phyloP scores from a whole-genome alignment of 2,888 invertebrate species.

The Masnerella sp. region DNA sequence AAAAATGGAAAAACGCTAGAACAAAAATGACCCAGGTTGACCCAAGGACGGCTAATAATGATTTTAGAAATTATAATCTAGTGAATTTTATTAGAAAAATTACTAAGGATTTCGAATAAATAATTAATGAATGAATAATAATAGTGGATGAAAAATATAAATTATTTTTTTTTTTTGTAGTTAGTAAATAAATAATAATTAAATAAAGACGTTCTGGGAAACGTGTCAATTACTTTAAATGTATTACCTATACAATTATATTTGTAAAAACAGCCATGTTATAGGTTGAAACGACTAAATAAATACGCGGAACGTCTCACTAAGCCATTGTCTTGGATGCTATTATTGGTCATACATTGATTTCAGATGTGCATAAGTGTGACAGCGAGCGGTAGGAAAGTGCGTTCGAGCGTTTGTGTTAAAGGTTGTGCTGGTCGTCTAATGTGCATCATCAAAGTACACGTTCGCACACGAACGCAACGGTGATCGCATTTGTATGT shows the following conservation, averaged over 20 bases:
- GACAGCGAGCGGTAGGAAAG: constrained; percentile 54
- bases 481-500: constrained; percentile 47
- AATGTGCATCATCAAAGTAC: constrained; percentile 47
- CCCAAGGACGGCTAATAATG: too few species aligned
- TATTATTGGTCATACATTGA: constrained; percentile 50
- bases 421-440: constrained; percentile 54
- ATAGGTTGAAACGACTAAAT: constrained; percentile 26
- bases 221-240: neutral
- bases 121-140: too few species aligned
- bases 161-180: too few species aligned
- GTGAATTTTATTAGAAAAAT: too few species aligned
- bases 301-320: constrained; percentile 37
- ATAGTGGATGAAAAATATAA: too few species aligned
- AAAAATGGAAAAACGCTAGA: too few species aligned
- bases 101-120: too few species aligned
- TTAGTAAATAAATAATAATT: too few species aligned
- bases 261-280: constrained; percentile 11
- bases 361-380: constrained; percentile 55
- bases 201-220: too few species aligned
- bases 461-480: constrained; percentile 7
- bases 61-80: too few species aligned
- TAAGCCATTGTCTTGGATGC: constrained; percentile 35
- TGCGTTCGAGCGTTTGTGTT: constrained; percentile 42
- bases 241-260: constrained; percentile 14
- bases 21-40: too few species aligned